Evolutionary conservation across 1,140 invertebrate genomes (phyloP), one percentile per base, ranked within the genome.

Genomic region (Helicoverpa armigera): DNA sequence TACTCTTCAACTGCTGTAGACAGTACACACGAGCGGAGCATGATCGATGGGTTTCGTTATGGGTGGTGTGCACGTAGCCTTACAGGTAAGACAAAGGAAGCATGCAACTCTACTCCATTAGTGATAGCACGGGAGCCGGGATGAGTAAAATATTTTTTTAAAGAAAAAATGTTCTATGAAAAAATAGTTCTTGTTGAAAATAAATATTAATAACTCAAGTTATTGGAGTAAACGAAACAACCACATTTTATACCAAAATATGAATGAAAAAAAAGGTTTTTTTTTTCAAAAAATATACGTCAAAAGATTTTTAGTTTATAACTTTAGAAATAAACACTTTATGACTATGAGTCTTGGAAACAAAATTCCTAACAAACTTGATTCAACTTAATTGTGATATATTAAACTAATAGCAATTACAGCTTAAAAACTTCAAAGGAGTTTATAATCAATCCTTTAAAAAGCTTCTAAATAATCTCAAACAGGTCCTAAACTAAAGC

Each of bases 31-130:
- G 29, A 67, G 31, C n/a, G 48, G 13, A 67, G n/a, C 63, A 48
- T 67, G 63, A 67, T 67, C 63, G 63, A 67, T 67, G 35, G 35
- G n/a, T 0, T 18, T n/a, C 12, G 43, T 69, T 69, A 69, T 23
- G 65, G 65, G 43, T 18, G 18, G 43, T 43, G 2, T 51, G 65
- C 65, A 69, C 65, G 65, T 23, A 69, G 12, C 65, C 43, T 69
- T 51, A 51, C 61, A 43, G 63, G 23, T 48, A 67, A 67, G 63
- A 67, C 65, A 69, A 69, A 69, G 65, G 43, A 50, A 69, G 18
- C 43, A 69, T 69, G 65, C 65, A 51, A 69, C 65, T 69, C 18
- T 35, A 65, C 29, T 65, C 61, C 61, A 65, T 65, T 65, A 65
- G 61, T 16, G 29, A 43, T n/a, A 65, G 61, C 2, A 0, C 31